Evolutionary conservation across 2,888 invertebrate species (phyloP), one percentile per base, ranked within the genome.

Genomic region (Catonia carolina): DNA sequence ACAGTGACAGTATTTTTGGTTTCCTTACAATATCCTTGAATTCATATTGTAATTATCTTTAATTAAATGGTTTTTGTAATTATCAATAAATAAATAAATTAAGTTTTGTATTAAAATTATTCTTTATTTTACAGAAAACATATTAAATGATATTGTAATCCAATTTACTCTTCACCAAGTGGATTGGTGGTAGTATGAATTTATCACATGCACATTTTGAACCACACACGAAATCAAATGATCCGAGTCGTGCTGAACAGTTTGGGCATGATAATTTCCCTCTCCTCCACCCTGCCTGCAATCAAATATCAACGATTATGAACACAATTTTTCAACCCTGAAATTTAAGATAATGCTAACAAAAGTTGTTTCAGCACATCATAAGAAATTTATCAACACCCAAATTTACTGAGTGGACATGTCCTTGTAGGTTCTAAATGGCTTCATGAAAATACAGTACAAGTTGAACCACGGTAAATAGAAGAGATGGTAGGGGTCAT

Each of bases 101-200:
- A n/a, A n/a, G n/a, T n/a, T n/a, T n/a, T n/a, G n/a, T n/a, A n/a
- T 97, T 12, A 97, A 97, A 79, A 94, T 97, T 73, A 96, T 97
- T 51, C 96, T 96, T 2, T 97, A 96, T 76, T 96, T 97, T 80
- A 96, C 95, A 58, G 93, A 93, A 79, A 89, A 90, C 86, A 59
- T 62, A 63, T 56, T 27, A 27, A 27, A 27, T 27, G 4, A 27
- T 27, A 27, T 27, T 27, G 52, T 42, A 60, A 27, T 84, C 84
- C 33, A 84, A 74, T 77, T 83, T 83, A 69, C 82, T 83, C 62
- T 76, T 75, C 42, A 81, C 76, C 58, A 84, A 71, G 71, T 82
- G 79, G 45, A 84, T 76, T 18, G 81, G 71, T 12, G 84, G 83
- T 62, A 82, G 68, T 57, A 80, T 70, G 57, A 73, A 70, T 37